Conservation (phyloP, 2,113 vertebrate genomes). For the Athene cunicularia region DNA sequence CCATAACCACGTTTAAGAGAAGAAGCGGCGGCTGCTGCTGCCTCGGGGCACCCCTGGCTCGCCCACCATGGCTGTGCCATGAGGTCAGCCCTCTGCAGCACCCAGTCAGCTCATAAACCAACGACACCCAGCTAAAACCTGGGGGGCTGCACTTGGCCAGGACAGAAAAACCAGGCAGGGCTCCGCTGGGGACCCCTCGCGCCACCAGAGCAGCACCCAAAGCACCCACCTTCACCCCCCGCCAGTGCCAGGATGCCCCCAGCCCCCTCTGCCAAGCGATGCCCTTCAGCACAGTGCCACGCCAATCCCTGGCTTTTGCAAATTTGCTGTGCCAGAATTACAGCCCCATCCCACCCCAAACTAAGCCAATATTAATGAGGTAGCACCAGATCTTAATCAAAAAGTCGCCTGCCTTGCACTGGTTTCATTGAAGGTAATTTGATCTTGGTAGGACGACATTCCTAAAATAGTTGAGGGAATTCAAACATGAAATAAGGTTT, state of each 20-base stretch:
- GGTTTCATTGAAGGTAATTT: conserved; percentile 49
- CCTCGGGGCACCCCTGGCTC: not conserved
- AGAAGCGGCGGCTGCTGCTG: not conserved
- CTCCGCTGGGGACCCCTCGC: accelerated
- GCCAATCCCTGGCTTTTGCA: not conserved
- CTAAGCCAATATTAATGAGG: conserved; percentile 48
- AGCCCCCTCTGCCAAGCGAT: not conserved
- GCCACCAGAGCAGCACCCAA: accelerated
- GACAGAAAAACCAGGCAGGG: not conserved
- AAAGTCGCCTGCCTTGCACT: not conserved
- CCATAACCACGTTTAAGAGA: accelerated
- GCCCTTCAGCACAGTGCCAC: not conserved
- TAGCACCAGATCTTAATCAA: not conserved
- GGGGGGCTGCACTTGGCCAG: not conserved
- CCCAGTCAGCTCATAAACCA: not conserved
- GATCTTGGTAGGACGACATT: conserved; percentile 55
- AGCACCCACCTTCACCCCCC: not conserved
- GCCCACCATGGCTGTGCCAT: not conserved
- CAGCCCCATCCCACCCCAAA: not conserved
- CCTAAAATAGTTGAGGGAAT: conserved; percentile 72
- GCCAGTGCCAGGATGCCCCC: not conserved
- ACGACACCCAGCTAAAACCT: accelerated
- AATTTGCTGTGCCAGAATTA: not conserved
- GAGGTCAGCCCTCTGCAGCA: not conserved
- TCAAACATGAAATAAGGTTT: conserved; percentile 69